A percentile compares a stretch with the other conserved stretches of the same genome.
phyloP scores from a whole-genome alignment of 2,888 invertebrate genomes.

The Salticus scenicus region DNA sequence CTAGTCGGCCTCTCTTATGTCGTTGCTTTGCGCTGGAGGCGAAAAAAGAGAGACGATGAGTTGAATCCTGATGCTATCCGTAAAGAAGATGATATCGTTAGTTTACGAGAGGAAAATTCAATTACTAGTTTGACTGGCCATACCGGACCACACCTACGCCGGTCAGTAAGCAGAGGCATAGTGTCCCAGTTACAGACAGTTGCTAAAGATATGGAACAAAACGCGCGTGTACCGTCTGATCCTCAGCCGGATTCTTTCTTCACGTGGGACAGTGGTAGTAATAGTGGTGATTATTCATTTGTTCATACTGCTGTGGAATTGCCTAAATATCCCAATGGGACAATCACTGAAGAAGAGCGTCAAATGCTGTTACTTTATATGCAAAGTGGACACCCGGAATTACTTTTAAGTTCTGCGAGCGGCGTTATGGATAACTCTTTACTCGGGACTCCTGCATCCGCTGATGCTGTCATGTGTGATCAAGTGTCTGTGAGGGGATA shows the following conservation, averaged over 20 bases:
- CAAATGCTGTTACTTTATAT: conserved; percentile 60
- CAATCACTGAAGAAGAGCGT: conserved; percentile 57
- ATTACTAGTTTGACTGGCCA: neutral
- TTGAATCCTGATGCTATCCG: neutral
- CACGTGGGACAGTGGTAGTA: conserved; percentile 64
- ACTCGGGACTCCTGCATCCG: neutral
- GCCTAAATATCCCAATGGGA: conserved; percentile 46
- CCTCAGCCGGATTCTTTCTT: conserved; percentile 56
- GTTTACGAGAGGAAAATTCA: neutral
- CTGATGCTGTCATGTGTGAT: conserved; percentile 36
- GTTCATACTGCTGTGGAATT: conserved; percentile 68
- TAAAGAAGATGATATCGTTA: neutral
- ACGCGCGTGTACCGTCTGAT: conserved; percentile 7
- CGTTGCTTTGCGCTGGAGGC: conserved; percentile 31
- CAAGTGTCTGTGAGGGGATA: conserved; percentile 34
- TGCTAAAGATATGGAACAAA: conserved; percentile 13
- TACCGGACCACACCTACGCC: conserved; percentile 57
- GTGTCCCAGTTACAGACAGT: neutral
- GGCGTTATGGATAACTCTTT: neutral
- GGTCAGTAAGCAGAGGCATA: conserved; percentile 2
- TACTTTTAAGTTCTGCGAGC: conserved; percentile 20
- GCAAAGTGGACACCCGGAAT: conserved; percentile 54
- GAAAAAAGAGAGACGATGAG: neutral
- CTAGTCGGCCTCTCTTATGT: conserved; percentile 29
- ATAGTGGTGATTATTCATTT: conserved; percentile 53